A percentile compares a stretch with the other conserved stretches of the same genome.
These are phyloP conservation scores for Toxotes chatareus DNA, from an alignment of 2,113 vertebrate species.

Conservation along the genomic window DNA sequence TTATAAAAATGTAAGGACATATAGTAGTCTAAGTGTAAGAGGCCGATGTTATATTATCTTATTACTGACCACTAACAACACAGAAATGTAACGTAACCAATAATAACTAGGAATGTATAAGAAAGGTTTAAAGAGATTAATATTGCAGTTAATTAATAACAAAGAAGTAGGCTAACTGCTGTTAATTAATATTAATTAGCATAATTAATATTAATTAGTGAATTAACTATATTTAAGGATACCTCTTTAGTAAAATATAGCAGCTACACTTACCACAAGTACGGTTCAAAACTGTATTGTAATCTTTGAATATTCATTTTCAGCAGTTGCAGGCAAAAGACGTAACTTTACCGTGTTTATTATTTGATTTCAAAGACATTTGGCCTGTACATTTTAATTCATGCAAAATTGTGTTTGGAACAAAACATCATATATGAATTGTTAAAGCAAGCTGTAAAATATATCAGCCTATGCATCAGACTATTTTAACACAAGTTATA, in stretches of 20 bases:
- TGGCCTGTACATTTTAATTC: background rate
- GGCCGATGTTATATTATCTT: conserved; percentile 17
- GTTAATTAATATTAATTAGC: conserved; percentile 79
- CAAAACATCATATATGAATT: background rate
- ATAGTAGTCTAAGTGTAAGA: conserved; percentile 7
- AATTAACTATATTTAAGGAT: conserved; percentile 74
- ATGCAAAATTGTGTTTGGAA: conserved; percentile 2
- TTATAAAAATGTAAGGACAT: conserved; percentile 13
- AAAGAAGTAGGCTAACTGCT: conserved; percentile 61
- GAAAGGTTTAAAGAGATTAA: conserved; percentile 76
- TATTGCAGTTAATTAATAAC: conserved; percentile 68
- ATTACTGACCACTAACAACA: conserved; percentile 43
- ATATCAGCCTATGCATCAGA: background rate
- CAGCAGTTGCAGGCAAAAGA: conserved; percentile 14
- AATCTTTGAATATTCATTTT: conserved; percentile 33
- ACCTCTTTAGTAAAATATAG: conserved; percentile 59
- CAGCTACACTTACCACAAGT: conserved; percentile 45
- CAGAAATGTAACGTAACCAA: conserved; percentile 33
- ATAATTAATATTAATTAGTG: conserved; percentile 75
- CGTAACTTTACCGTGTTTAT: background rate
- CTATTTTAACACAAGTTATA: background rate
- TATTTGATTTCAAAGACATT: background rate
- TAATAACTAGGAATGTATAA: conserved; percentile 61
- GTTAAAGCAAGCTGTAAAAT: background rate
- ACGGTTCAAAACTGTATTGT: conserved; percentile 26